These are phyloP conservation scores for Rotaria sp. DNA, from an alignment of 2,888 invertebrate species.

Conservation along the genomic window DNA sequence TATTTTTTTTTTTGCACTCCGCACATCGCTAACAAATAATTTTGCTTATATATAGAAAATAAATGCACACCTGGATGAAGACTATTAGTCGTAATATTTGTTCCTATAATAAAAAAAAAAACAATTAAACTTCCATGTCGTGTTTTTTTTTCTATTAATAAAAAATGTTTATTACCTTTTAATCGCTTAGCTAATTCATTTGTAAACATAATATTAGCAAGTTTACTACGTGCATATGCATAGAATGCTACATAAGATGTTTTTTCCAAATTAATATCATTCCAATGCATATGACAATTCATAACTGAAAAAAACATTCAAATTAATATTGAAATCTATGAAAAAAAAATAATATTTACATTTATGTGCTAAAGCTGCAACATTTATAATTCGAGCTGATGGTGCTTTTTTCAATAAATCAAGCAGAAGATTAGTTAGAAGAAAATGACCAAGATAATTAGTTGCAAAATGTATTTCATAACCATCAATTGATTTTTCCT, in stretches of 20 bases:
- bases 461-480: background rate
- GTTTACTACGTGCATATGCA: slow-evolving; percentile 52
- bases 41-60: too few species aligned
- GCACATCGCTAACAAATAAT: too few species aligned
- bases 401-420: slow-evolving; percentile 49
- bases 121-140: too few species aligned
- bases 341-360: background rate
- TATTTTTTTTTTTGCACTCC: too few species aligned
- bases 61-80: background rate
- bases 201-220: slow-evolving; percentile 52
- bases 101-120: background rate
- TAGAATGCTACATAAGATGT: slow-evolving; percentile 45
- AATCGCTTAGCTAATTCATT: slow-evolving; percentile 48
- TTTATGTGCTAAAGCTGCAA: slow-evolving; percentile 45
- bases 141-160: too few species aligned
- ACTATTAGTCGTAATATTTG: background rate
- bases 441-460: slow-evolving; percentile 46
- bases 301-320: background rate
- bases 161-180: slow-evolving; percentile 44
- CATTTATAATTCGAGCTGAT: slow-evolving; percentile 50
- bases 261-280: slow-evolving; percentile 49
- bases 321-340: background rate
- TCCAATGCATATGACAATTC: slow-evolving; percentile 49
- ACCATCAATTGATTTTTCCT: background rate
- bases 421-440: slow-evolving; percentile 51